A percentile compares a stretch with the other conserved stretches of the same genome.
Evolutionary conservation across 2,888 invertebrate genomes (phyloP).

Genomic region (Adela reaumurella): DNA sequence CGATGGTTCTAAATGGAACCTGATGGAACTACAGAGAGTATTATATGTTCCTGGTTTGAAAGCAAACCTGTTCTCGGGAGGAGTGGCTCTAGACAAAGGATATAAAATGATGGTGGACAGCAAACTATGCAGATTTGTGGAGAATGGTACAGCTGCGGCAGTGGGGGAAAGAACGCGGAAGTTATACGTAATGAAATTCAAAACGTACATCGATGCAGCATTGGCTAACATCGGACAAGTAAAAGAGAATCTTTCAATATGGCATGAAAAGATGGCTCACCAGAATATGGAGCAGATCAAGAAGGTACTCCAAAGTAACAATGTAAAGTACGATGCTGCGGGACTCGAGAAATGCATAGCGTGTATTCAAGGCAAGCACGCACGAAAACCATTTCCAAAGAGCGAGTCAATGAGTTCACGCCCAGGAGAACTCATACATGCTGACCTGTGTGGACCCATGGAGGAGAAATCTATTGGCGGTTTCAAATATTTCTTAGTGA

Average conservation of each 20-base stretch:
- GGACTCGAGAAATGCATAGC: not conserved
- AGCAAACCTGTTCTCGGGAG: not conserved
- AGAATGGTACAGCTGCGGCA: not conserved
- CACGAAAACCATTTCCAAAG: not conserved
- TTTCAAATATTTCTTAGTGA: slow-evolving; percentile 1
- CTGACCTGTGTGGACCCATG: slow-evolving; percentile 4
- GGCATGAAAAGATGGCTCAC: not conserved
- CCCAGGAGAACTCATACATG: not conserved
- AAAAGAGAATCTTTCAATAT: not conserved
- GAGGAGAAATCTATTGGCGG: slow-evolving; percentile 3
- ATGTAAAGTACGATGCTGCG: not conserved
- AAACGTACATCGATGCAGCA: too few species aligned
- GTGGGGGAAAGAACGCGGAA: not conserved
- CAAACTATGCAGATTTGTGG: not conserved
- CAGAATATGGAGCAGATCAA: not conserved
- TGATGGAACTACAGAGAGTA: too few species aligned
- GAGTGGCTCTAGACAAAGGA: not conserved
- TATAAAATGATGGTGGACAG: not conserved
- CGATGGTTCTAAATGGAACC: too few species aligned
- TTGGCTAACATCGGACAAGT: too few species aligned
- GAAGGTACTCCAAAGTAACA: not conserved
- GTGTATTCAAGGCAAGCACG: slow-evolving; percentile 2
- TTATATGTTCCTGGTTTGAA: not conserved
- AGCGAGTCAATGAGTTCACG: not conserved
- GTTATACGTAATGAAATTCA: not conserved